phyloP scores from a whole-genome alignment of 1,140 invertebrate genomes.

The Ectropis grisescens region DNA sequence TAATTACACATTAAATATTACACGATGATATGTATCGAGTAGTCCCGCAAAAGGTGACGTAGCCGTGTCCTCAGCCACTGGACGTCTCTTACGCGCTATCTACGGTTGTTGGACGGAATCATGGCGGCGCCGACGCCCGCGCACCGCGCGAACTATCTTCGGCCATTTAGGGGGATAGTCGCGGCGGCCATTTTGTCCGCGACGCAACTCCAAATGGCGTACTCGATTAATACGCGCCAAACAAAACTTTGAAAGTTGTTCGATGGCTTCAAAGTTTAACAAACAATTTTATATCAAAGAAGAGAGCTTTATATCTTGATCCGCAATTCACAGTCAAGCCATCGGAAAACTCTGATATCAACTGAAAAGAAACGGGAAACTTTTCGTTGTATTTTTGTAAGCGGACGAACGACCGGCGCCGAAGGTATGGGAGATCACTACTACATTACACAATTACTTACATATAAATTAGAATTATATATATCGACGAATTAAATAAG shows the following conservation, averaged over 20 bases:
- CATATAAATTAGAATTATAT: constrained; percentile 60
- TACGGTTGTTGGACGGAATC: constrained; percentile 68
- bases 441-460: constrained; percentile 64
- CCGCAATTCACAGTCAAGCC: constrained; percentile 4
- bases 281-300: constrained; percentile 3
- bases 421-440: constrained; percentile 65
- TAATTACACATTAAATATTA: constrained; percentile 68
- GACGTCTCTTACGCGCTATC: constrained; percentile 67
- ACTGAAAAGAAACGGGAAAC: constrained; percentile 27
- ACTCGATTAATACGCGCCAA: constrained; percentile 7
- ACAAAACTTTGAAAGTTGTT: constrained; percentile 12
- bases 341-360: constrained; percentile 11
- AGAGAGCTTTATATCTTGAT: constrained; percentile 18
- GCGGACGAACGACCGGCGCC: constrained; percentile 36
- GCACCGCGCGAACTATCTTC: constrained; percentile 7
- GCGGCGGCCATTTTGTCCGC: constrained; percentile 2
- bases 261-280: constrained; percentile 9
- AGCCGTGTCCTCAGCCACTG: constrained; percentile 67
- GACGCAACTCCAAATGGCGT: constrained; percentile 12
- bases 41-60: constrained; percentile 67
- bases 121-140: constrained; percentile 46
- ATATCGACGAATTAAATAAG: constrained; percentile 66
- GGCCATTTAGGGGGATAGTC: constrained; percentile 19
- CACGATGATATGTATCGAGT: constrained; percentile 69
- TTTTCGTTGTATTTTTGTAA: constrained; percentile 60